Evolutionary conservation across 1,140 invertebrate species (phyloP), one percentile per base, ranked within the genome.

Genomic region (Dendrolimus punctatus): DNA sequence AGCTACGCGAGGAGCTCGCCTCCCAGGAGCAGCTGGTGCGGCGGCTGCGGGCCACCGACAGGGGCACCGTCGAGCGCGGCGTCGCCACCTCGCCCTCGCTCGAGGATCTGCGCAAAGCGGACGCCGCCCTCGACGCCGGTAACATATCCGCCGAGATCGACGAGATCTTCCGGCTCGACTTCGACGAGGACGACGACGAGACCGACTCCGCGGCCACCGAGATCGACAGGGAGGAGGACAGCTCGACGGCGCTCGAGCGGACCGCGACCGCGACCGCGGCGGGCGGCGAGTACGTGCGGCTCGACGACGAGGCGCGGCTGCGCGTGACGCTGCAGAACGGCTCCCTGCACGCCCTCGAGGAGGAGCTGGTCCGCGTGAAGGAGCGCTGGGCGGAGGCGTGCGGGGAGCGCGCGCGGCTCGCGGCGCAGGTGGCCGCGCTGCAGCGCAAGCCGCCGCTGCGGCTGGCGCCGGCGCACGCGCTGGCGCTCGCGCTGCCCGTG

Each of bases 321-420:
- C 71, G 76, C 62, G 66, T 75, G 49, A 75, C 71, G 46, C 60
- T 85, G 64, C 68, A 68, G 51, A 85, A 83, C 62, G 82, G 82
- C 2, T 67, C 70, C 43, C 58, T 88, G 53, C 76, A 80, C 60
- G 80, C 83, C 50, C 66, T 88, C n/a, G 82, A 88, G 60, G 86
- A 88, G 62, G 85, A 88, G 62, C 64, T 88, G 46, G 81, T 88
- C 39, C 71, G 80, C 36, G 80, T 82, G 49, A 88, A 88, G 66
- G 85, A 88, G 68, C 71, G 80, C 41, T 87, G 82, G 76, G 84
- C 78, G n/a, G 76, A 74, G 55, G 77, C 70, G 23, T 68, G 65
- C 56, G 73, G 59, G 6, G 86, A 87, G 54, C 66, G 76, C 39
- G 79, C 78, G 51, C 72, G 80, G 4, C 71, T 88, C 10, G 71